phyloP scores from a whole-genome alignment of 1,140 invertebrate species.

The Conus betulinus region DNA sequence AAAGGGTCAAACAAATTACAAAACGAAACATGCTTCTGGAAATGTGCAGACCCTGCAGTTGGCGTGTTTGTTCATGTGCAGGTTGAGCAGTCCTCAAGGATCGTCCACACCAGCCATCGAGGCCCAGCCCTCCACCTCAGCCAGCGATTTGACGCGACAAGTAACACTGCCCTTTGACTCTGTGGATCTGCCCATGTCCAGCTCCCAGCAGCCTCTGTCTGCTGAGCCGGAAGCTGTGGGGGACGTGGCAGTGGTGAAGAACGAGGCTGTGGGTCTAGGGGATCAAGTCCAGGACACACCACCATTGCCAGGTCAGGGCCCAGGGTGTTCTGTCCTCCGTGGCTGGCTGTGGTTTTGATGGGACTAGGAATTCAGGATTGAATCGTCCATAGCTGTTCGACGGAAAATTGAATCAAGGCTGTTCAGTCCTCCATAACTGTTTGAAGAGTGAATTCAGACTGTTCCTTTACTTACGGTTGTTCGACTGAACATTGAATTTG shows the following conservation, averaged over 20 bases:
- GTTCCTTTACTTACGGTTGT: too few species aligned
- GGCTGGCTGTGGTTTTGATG: too few species aligned
- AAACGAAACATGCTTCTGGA: too few species aligned
- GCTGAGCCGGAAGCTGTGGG: not conserved
- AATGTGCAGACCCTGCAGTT: too few species aligned
- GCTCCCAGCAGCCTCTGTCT: slow-evolving; percentile 49
- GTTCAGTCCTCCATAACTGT: too few species aligned
- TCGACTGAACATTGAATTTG: too few species aligned
- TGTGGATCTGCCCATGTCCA: slow-evolving; percentile 47
- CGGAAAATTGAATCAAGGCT: too few species aligned
- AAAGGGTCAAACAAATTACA: too few species aligned
- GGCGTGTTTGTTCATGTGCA: too few species aligned
- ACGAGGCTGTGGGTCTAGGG: slow-evolving; percentile 45
- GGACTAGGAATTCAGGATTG: too few species aligned
- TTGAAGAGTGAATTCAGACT: too few species aligned
- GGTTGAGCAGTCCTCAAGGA: not conserved
- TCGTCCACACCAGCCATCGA: not conserved
- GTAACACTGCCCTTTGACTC: slow-evolving; percentile 55
- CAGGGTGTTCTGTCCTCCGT: not conserved
- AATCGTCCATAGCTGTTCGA: too few species aligned
- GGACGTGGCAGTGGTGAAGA: slow-evolving; percentile 50
- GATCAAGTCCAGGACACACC: slow-evolving; percentile 49
- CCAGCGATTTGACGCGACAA: slow-evolving; percentile 22
- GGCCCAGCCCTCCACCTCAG: not conserved
- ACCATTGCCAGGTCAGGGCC: slow-evolving; percentile 44